A percentile compares a stretch with the other conserved stretches of the same genome.
Evolutionary conservation across 2,888 invertebrate genomes (phyloP).

Genomic region (Agonopterix arenella): DNA sequence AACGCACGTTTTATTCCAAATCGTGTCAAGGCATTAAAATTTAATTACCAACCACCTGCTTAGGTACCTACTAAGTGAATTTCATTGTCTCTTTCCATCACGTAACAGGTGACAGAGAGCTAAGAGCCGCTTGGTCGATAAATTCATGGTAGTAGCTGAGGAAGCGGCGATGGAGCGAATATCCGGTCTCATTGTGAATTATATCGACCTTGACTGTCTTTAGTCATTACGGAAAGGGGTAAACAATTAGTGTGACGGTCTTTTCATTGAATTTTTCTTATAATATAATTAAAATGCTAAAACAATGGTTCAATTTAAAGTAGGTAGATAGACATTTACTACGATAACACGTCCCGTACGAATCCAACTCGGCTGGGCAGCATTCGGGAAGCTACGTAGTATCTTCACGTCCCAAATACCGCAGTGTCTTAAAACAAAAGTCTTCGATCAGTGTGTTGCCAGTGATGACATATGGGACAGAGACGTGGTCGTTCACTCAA

Average conservation of each 20-base stretch:
- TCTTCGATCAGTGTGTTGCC: too few relatives aligned
- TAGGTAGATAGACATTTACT: too few relatives aligned
- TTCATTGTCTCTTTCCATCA: conserved; percentile 19
- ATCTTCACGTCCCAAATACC: too few relatives aligned
- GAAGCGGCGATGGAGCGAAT: conserved; percentile 59
- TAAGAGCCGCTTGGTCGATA: conserved; percentile 2
- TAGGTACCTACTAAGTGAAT: conserved; percentile 11
- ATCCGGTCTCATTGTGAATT: conserved; percentile 49
- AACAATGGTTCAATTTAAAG: too few relatives aligned
- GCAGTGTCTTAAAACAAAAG: too few relatives aligned
- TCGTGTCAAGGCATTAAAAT: conserved; percentile 52
- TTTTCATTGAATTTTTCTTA: not conserved
- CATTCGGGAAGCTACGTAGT: too few relatives aligned
- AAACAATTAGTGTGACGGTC: conserved; percentile 39
- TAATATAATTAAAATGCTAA: too few relatives aligned
- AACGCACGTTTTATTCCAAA: conserved; percentile 32
- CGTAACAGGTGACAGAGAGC: conserved; percentile 25
- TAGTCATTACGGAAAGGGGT: conserved; percentile 43
- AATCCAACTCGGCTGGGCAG: too few relatives aligned
- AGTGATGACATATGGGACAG: too few relatives aligned
- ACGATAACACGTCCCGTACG: too few relatives aligned
- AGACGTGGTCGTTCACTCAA: too few relatives aligned
- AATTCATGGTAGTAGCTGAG: conserved; percentile 20
- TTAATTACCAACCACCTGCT: conserved; percentile 58
- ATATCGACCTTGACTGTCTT: conserved; percentile 41